Percentiles rank a stretch among this genome's conserved stretches.
phyloP scores from a whole-genome alignment of 2,888 invertebrate species.

The Andrena bicolor region DNA sequence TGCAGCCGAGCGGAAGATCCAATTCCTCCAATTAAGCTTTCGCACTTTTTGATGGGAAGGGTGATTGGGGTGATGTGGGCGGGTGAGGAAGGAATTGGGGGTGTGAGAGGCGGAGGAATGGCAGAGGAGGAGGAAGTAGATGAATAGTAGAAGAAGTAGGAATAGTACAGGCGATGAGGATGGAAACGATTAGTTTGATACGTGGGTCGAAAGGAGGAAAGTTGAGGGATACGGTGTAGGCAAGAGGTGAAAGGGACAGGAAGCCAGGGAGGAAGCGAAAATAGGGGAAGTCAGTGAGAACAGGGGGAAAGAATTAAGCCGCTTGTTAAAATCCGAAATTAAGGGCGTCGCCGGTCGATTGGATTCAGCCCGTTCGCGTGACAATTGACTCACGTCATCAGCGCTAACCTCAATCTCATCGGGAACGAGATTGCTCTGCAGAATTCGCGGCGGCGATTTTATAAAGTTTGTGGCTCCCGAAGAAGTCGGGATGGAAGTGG shows the following conservation, averaged over 20 bases:
- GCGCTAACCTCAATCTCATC: slow-evolving; percentile 66
- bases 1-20: slow-evolving; percentile 80
- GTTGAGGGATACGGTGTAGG: slow-evolving; percentile 25
- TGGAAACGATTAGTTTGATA: neutral
- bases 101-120: slow-evolving; percentile 23
- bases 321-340: slow-evolving; percentile 74
- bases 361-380: slow-evolving; percentile 80
- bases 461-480: slow-evolving; percentile 32
- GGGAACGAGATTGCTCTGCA: slow-evolving; percentile 64
- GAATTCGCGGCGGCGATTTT: slow-evolving; percentile 51
- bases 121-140: slow-evolving; percentile 12
- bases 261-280: neutral
- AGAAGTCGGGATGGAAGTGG: neutral
- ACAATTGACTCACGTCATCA: slow-evolving; percentile 80
- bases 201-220: neutral
- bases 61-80: neutral
- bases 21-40: slow-evolving; percentile 84
- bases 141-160: neutral
- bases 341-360: slow-evolving; percentile 78
- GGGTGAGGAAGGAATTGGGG: neutral
- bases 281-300: slow-evolving; percentile 6
- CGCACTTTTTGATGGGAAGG: slow-evolving; percentile 82
- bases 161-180: neutral
- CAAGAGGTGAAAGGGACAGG: neutral
- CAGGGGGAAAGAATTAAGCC: slow-evolving; percentile 55